phyloP scores from a whole-genome alignment of 2,113 vertebrate species.

The Oreotrochilus melanogaster region DNA sequence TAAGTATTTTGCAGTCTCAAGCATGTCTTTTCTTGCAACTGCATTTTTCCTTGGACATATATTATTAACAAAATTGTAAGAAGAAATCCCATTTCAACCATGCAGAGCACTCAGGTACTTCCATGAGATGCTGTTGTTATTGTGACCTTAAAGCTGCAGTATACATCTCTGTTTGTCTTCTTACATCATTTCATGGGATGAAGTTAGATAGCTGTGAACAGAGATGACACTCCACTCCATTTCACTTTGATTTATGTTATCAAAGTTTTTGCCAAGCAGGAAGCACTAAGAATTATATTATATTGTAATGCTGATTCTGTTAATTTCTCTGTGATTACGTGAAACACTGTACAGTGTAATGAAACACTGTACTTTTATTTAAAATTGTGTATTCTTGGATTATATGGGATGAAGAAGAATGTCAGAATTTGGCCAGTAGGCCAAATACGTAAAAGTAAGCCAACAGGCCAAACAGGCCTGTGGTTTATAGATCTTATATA shows the following conservation, averaged over 20 bases:
- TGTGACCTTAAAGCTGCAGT: constrained; percentile 38
- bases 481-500: neutral
- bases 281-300: neutral
- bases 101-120: constrained; percentile 1
- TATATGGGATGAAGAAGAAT: neutral
- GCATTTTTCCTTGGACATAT: constrained; percentile 27
- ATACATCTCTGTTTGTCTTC: constrained; percentile 3
- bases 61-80: neutral
- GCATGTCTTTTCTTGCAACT: constrained; percentile 46
- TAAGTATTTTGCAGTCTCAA: constrained; percentile 63
- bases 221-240: neutral
- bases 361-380: neutral
- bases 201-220: neutral
- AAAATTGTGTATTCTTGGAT: neutral
- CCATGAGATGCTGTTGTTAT: constrained; percentile 10
- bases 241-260: neutral
- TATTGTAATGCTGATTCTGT: neutral
- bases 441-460: no score
- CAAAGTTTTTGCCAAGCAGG: neutral
- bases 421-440: neutral
- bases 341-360: neutral
- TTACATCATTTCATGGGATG: constrained; percentile 12
- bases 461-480: neutral
- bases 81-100: constrained; percentile 42
- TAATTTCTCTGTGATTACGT: neutral